Conservation (phyloP, 2,113 vertebrate species). For the Atherinomorus stipes region DNA sequence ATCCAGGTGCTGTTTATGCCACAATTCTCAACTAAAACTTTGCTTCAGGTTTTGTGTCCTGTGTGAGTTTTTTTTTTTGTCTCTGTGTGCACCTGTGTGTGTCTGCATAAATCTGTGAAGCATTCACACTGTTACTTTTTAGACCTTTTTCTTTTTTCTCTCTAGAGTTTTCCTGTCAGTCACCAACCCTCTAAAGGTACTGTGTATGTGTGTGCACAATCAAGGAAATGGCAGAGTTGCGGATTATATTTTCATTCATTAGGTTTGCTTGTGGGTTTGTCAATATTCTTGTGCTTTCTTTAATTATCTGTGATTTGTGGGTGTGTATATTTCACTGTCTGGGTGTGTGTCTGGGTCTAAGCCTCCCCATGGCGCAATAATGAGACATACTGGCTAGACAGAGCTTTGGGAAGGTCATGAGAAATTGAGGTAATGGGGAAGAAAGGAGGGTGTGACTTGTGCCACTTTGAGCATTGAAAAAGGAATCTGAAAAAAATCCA, state of each 20-base stretch:
- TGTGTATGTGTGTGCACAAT: neutral
- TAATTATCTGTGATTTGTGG: constrained; percentile 52
- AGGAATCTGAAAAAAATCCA: constrained; percentile 55
- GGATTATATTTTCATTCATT: constrained; percentile 8
- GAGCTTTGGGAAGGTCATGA: constrained; percentile 69
- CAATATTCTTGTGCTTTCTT: constrained; percentile 33
- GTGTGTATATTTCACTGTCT: constrained; percentile 16
- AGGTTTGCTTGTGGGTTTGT: constrained; percentile 38
- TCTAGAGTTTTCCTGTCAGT: constrained; percentile 60
- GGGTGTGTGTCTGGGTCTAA: constrained; percentile 26
- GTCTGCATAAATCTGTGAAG: constrained; percentile 35
- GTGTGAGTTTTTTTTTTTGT: neutral
- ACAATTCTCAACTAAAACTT: constrained; percentile 4
- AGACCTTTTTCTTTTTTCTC: constrained; percentile 48
- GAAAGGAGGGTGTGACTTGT: constrained; percentile 50
- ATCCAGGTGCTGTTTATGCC: neutral
- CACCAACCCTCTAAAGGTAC: constrained; percentile 36
- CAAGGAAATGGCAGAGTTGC: constrained; percentile 3
- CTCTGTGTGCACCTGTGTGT: constrained; percentile 2
- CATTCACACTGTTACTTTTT: constrained; percentile 24
- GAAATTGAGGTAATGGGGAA: constrained; percentile 61
- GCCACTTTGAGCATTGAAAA: constrained; percentile 38
- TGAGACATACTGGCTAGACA: constrained; percentile 70
- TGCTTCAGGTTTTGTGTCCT: neutral
- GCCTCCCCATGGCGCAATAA: constrained; percentile 67